These are phyloP conservation scores for Sinonovacula constricta DNA, from an alignment of 1,140 invertebrate genomes.

Conservation along the genomic window DNA sequence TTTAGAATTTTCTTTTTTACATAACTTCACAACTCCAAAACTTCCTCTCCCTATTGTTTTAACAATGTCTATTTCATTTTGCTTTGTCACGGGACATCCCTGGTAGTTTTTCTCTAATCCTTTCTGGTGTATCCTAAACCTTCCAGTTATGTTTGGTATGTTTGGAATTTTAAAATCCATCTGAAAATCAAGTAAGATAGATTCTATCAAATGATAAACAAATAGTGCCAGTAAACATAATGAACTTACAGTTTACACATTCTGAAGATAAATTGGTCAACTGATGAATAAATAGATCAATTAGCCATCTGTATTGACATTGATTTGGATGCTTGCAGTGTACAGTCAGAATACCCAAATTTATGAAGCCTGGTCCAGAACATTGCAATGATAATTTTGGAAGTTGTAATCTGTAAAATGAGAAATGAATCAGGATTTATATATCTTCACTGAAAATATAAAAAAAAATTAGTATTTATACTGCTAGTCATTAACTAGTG, in stretches of 20 bases:
- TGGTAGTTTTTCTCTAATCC: conserved; percentile 25
- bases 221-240: conserved; percentile 27
- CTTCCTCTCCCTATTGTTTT: conserved; percentile 29
- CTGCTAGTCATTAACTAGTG: no score
- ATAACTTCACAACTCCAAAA: conserved; percentile 18
- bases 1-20: conserved; percentile 15
- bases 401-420: no score
- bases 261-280: conserved; percentile 25
- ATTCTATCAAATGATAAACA: conserved; percentile 22
- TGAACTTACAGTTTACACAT: conserved; percentile 20
- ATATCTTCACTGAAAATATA: no score
- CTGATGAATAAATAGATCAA: conserved; percentile 24
- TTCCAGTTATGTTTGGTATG: conserved; percentile 24
- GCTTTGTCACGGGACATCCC: conserved; percentile 23
- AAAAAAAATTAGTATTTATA: no score
- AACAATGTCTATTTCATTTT: conserved; percentile 15
- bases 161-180: conserved; percentile 28
- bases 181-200: conserved; percentile 24
- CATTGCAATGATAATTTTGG: no score
- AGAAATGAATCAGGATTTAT: no score
- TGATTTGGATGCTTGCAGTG: background rate
- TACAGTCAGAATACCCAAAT: conserved; percentile 13
- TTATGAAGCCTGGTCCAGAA: background rate
- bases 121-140: conserved; percentile 23
- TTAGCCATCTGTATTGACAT: conserved; percentile 18